phyloP scores from a whole-genome alignment of 2,888 invertebrate genomes.

The Branchellion lobata region DNA sequence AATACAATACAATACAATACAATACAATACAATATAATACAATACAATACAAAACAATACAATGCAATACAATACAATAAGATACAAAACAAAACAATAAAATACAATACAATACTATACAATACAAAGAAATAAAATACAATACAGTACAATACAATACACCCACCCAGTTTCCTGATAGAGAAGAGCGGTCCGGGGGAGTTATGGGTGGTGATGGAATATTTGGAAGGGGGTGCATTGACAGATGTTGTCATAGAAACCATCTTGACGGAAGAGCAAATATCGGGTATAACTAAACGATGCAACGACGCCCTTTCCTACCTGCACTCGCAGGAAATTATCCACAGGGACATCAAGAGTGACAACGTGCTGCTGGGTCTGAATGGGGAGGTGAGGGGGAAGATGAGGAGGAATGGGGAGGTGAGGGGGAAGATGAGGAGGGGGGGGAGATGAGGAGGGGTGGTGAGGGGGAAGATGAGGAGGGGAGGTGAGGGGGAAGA shows the following conservation, averaged over 20 bases:
- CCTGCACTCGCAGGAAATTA: slow-evolving; percentile 70
- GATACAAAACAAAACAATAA: no score
- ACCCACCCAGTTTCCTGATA: slow-evolving; percentile 12
- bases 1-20: not conserved
- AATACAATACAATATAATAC: not conserved
- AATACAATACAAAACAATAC: not conserved
- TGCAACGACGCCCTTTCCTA: slow-evolving; percentile 91
- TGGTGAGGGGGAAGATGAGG: no score
- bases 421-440: no score
- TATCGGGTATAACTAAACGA: slow-evolving; percentile 90
- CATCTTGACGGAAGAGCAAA: slow-evolving; percentile 98
- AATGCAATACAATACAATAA: no score
- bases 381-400: slow-evolving; percentile 80
- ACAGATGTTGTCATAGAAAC: slow-evolving; percentile 98
- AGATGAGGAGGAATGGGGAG: no score
- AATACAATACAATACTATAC: no score
- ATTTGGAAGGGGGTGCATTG: slow-evolving; percentile 91
- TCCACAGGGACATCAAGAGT: slow-evolving; percentile 67
- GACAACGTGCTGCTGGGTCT: slow-evolving; percentile 96
- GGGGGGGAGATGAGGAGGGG: no score
- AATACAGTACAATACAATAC: no score
- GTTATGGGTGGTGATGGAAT: slow-evolving; percentile 99
- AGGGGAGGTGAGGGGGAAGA: no score
- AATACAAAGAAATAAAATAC: no score
- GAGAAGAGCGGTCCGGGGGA: slow-evolving; percentile 90